These are phyloP conservation scores for human DNA, from an alignment of 2,113 vertebrate genomes.

Conservation along the genomic window DNA sequence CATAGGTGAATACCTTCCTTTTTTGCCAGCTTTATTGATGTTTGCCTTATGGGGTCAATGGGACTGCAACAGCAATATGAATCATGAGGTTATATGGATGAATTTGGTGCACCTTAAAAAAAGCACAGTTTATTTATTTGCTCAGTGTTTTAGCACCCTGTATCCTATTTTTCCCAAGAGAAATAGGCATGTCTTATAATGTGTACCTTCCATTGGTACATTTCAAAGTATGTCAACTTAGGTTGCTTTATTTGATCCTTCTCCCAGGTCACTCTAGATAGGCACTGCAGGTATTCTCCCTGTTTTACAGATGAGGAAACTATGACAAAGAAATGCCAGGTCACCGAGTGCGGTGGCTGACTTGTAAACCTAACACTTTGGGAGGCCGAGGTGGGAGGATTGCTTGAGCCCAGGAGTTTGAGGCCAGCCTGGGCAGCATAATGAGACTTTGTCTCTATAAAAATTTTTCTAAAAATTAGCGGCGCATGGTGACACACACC, in stretches of 20 bases:
- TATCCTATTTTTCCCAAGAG: conserved; percentile 14
- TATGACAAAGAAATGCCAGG: conserved; percentile 24
- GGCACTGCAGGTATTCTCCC: conserved; percentile 24
- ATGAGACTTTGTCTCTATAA: no score
- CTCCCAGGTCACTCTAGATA: conserved; percentile 7
- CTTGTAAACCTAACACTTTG: no score
- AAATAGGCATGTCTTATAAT: conserved; percentile 21
- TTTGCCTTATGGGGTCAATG: conserved; percentile 27
- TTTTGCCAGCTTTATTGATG: conserved; percentile 20
- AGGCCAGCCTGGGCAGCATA: no score
- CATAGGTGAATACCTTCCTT: conserved; percentile 36
- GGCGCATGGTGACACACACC: no score
- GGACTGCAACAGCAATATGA: conserved; percentile 39
- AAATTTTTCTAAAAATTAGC: no score
- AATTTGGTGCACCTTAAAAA: conserved; percentile 47
- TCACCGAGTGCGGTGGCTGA: background rate
- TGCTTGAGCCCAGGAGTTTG: no score
- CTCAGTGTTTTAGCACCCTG: background rate
- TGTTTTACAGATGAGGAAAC: conserved; percentile 49
- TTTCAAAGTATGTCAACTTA: conserved; percentile 37
- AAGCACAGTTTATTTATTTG: conserved; percentile 31
- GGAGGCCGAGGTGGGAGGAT: no score
- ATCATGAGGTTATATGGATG: background rate
- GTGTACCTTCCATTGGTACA: conserved; percentile 29
- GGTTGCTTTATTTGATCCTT: conserved; percentile 47